These are phyloP conservation scores for Aproaerema taeniolella DNA, from an alignment of 2,888 invertebrate species.

Conservation along the genomic window DNA sequence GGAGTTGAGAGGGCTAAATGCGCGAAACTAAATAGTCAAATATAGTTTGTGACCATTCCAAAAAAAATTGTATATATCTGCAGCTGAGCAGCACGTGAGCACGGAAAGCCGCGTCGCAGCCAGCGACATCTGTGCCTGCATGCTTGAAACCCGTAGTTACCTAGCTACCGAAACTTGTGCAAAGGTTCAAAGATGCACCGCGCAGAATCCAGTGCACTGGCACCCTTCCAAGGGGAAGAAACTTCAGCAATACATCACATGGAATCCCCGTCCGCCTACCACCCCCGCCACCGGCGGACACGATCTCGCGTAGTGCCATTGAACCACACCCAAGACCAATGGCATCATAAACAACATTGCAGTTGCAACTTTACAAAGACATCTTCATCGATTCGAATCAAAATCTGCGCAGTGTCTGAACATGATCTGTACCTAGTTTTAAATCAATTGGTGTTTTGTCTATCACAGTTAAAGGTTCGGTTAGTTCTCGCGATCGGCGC, in stretches of 20 bases:
- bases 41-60: no score
- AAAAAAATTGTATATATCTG: neutral
- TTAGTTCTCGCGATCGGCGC: conserved; percentile 21
- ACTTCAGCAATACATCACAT: conserved; percentile 31
- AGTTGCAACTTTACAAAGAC: neutral
- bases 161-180: neutral
- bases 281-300: no score
- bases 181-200: neutral
- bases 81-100: neutral
- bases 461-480: conserved; percentile 41
- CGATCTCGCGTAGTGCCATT: conserved; percentile 34
- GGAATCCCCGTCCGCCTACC: conserved; percentile 26
- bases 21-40: no score
- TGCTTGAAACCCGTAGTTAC: neutral
- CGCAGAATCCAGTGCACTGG: conserved; percentile 6
- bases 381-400: neutral
- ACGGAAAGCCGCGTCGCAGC: no score
- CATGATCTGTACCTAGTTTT: no score
- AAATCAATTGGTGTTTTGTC: conserved; percentile 38
- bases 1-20: no score
- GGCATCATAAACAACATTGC: neutral
- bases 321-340: conserved; percentile 47
- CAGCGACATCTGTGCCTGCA: conserved; percentile 7
- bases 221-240: neutral
- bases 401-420: no score